Conservation (phyloP, 2,888 invertebrate genomes). For the Chrysolina oricalcia region DNA sequence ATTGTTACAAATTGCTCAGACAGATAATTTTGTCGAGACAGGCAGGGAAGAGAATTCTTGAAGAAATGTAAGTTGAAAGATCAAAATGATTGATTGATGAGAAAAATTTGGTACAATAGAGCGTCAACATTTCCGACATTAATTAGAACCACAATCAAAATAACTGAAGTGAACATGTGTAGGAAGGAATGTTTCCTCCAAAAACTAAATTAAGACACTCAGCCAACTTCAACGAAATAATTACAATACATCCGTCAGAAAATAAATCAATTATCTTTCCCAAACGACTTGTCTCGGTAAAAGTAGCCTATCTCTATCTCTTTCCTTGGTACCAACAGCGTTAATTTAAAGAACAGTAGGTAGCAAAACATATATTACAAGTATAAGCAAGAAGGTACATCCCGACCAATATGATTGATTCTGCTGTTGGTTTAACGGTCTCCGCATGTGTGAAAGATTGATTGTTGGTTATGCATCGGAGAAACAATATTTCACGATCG, state of each 20-base stretch:
- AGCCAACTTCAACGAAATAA: not conserved
- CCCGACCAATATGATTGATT: slow-evolving; percentile 60
- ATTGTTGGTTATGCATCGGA: slow-evolving; percentile 61
- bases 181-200: no score
- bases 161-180: no score
- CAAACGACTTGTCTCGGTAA: not conserved
- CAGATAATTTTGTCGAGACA: no score
- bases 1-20: no score
- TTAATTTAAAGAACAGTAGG: slow-evolving; percentile 45
- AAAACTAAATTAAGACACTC: no score
- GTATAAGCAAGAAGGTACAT: slow-evolving; percentile 13
- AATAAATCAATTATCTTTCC: not conserved
- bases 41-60: no score
- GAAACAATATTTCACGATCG: slow-evolving; percentile 61
- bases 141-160: no score
- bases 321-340: slow-evolving; percentile 1
- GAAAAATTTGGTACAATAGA: no score
- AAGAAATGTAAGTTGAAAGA: no score
- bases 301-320: no score
- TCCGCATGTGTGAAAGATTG: slow-evolving; percentile 66
- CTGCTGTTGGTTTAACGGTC: slow-evolving; percentile 61
- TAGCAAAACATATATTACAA: slow-evolving; percentile 41
- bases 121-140: no score
- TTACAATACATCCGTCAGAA: not conserved
- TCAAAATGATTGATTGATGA: no score